These are phyloP conservation scores for Thymelicus lineola DNA, from an alignment of 2,888 invertebrate genomes.

Conservation along the genomic window DNA sequence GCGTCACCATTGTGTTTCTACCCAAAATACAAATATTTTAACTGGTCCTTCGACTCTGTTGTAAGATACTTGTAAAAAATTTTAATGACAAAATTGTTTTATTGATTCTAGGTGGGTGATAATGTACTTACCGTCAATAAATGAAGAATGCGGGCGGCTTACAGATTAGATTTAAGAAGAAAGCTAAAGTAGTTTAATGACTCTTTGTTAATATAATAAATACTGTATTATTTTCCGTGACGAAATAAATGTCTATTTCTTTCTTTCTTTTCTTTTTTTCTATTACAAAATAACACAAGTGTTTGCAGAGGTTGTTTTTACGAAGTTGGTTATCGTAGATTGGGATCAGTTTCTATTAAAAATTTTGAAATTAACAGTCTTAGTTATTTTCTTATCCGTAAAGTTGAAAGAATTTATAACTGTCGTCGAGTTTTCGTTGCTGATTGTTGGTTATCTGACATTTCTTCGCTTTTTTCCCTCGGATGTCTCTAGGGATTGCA, in stretches of 20 bases:
- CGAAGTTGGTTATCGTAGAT: not conserved
- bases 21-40: too few relatives aligned
- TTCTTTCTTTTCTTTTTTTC: not conserved
- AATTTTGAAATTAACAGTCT: not conserved
- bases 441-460: constrained; percentile 1
- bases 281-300: not conserved
- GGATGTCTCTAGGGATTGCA: not conserved
- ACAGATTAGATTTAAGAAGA: not conserved
- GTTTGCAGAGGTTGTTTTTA: not conserved
- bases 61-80: too few relatives aligned
- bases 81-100: too few relatives aligned
- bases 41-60: too few relatives aligned
- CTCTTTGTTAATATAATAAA: too few relatives aligned
- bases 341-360: too few relatives aligned
- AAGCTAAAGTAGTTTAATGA: not conserved
- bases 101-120: too few relatives aligned
- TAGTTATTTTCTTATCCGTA: not conserved
- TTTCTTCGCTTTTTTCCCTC: not conserved
- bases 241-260: too few relatives aligned
- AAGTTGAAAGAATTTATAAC: not conserved
- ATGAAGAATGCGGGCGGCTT: too few relatives aligned
- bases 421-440: not conserved
- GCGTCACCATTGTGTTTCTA: too few relatives aligned
- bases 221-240: not conserved
- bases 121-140: too few relatives aligned